Base-by-base conservation (phyloP, 2,888 invertebrate genomes). In the Mimachlamys varia region DNA sequence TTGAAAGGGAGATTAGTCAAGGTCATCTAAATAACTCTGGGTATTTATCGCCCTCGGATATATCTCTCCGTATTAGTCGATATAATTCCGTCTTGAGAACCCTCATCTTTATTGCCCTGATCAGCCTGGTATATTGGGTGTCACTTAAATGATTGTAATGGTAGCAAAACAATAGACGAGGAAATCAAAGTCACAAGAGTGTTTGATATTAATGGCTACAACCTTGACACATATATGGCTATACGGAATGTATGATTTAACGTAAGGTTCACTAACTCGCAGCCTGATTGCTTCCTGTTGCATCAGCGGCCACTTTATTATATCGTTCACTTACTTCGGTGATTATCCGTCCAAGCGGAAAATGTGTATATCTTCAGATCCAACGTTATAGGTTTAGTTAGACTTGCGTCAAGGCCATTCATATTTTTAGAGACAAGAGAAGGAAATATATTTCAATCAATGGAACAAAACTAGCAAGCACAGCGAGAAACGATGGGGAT, bases 91-190 rank as follows among this genome's bases (percentile, higher is more conserved):
- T 33, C 76, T 33, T 22, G 13, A 76, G 33, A 10, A 76, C 76
- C 76, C 76, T 76, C 27, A 33, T 27, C 76, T 27, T 76, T 76
- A 76, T 76, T 33, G 76, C 76, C 76, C 12, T 76, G 15, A 76
- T 76, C 76, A 76, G 76, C 12, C 76, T 76, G 76, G 33, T 76
- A 33, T 76, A 76, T n/a, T 76, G 12, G 44, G 76, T 76, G 76
- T 76, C 76, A 76, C 76, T 76, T 76, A 27, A 76, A 76, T 76
- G 76, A 27, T 76, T 76, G 76, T 76, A 76, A 76, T 76, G 76
- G 76, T 76, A 76, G 33, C 33, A 76, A 33, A 76, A 76, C 27
- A 76, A 76, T 76, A 33, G 76, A 76, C 76, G 27, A 27, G 33
- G 76, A 76, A 76, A 76, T 76, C 76, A 76, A 27, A 76, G 76